phyloP scores from a whole-genome alignment of 1,140 invertebrate genomes.

The Drosophila parvula region DNA sequence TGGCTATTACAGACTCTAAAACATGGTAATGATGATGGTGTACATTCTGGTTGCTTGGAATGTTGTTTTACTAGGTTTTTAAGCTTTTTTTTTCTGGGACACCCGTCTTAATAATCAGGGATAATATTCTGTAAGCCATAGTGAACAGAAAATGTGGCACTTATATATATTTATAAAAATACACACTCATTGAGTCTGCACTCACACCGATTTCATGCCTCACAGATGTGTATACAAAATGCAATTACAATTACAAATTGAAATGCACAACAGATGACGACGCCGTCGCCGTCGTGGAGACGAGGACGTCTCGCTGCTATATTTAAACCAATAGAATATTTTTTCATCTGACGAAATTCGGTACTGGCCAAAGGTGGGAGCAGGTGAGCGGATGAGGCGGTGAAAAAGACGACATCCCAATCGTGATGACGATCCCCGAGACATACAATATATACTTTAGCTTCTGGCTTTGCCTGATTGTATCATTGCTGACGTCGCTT shows the following conservation, averaged over 20 bases:
- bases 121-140: not conserved
- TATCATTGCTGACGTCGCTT: slow-evolving; percentile 30
- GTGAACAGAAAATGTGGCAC: slow-evolving; percentile 10
- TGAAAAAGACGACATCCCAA: slow-evolving; percentile 1
- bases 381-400: not conserved
- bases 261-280: slow-evolving; percentile 71
- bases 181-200: slow-evolving; percentile 7
- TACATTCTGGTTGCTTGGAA: slow-evolving; percentile 19
- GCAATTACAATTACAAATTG: slow-evolving; percentile 58
- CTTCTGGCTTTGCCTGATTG: slow-evolving; percentile 28
- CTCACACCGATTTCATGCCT: not conserved
- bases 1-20: slow-evolving; percentile 21
- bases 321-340: slow-evolving; percentile 19
- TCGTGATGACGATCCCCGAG: slow-evolving; percentile 29
- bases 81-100: too few relatives aligned
- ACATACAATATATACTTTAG: not conserved
- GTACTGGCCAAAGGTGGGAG: not conserved
- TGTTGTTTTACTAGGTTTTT: slow-evolving; percentile 5
- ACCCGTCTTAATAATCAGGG: too few relatives aligned
- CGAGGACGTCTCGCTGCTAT: slow-evolving; percentile 27
- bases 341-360: slow-evolving; percentile 40
- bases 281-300: slow-evolving; percentile 1
- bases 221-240: slow-evolving; percentile 22
- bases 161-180: slow-evolving; percentile 4
- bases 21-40: slow-evolving; percentile 26